These are phyloP conservation scores for Axinella damicornis DNA, from an alignment of 37 sponge, comb jelly and placozoan genomes.

Conservation along the genomic window DNA sequence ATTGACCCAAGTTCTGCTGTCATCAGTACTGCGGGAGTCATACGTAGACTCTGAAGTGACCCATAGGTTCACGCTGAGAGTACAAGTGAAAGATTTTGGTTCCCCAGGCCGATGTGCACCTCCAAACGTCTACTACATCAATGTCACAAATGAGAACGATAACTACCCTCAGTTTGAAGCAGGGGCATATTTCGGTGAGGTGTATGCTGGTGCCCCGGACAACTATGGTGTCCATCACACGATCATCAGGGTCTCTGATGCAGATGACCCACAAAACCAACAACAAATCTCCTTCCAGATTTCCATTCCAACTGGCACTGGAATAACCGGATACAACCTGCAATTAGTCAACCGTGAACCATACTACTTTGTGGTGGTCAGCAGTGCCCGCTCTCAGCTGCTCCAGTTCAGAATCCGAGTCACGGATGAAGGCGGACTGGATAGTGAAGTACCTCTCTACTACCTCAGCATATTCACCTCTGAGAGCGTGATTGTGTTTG, in stretches of 20 bases:
- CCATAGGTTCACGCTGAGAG: constrained; percentile 5
- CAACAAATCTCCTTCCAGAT: constrained; percentile 6
- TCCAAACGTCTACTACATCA: neutral
- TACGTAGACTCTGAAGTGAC: constrained; percentile 15
- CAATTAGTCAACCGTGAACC: neutral
- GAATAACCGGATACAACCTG: neutral
- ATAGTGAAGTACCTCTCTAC: constrained; percentile 13
- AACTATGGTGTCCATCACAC: neutral
- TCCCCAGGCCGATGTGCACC: neutral
- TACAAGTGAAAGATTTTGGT: constrained; percentile 10
- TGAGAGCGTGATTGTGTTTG: neutral
- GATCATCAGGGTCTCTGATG: constrained; percentile 20
- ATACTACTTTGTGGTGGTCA: neutral
- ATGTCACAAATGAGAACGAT: constrained; percentile 45
- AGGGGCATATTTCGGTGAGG: constrained; percentile 39
- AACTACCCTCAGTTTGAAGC: constrained; percentile 27
- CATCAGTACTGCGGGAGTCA: neutral
- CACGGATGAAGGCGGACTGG: constrained; percentile 3
- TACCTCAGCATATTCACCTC: constrained; percentile 15
- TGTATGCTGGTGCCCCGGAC: constrained; percentile 5
- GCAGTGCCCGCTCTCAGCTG: neutral
- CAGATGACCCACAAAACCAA: constrained; percentile 17
- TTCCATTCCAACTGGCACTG: neutral
- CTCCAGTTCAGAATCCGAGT: constrained; percentile 3
- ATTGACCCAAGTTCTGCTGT: constrained; percentile 9